phyloP scores from a whole-genome alignment of 2,797 vertebrate species.

The Mormyrus hasselquistii region DNA sequence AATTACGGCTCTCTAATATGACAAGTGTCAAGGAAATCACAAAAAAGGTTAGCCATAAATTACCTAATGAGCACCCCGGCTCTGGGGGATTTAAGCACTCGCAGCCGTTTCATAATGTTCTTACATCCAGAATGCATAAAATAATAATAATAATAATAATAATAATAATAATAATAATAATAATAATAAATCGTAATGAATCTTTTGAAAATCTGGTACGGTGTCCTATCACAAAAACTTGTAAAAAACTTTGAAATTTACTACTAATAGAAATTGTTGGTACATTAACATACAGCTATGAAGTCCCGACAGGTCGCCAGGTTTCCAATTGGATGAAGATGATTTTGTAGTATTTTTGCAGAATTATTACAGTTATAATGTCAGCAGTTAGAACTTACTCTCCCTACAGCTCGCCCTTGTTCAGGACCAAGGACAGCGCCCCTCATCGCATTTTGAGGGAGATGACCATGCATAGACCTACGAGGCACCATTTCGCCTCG shows the following conservation, averaged over 20 bases:
- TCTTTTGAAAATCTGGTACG: background rate
- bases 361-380: background rate
- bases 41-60: background rate
- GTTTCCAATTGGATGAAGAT: background rate
- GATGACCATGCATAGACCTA: background rate
- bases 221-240: background rate
- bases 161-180: no score
- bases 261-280: background rate
- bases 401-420: background rate
- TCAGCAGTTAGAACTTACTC: background rate
- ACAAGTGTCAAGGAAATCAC: background rate
- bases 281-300: background rate
- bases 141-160: no score
- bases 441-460: background rate
- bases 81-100: background rate
- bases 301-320: background rate
- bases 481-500: background rate
- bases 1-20: background rate
- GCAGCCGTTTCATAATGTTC: background rate
- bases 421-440: conserved; percentile 4
- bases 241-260: no score
- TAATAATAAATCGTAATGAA: background rate
- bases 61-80: background rate
- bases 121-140: background rate
- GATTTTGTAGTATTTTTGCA: background rate